phyloP scores from a whole-genome alignment of 64 coral and sea anemone species.

The Montipora cactus region DNA sequence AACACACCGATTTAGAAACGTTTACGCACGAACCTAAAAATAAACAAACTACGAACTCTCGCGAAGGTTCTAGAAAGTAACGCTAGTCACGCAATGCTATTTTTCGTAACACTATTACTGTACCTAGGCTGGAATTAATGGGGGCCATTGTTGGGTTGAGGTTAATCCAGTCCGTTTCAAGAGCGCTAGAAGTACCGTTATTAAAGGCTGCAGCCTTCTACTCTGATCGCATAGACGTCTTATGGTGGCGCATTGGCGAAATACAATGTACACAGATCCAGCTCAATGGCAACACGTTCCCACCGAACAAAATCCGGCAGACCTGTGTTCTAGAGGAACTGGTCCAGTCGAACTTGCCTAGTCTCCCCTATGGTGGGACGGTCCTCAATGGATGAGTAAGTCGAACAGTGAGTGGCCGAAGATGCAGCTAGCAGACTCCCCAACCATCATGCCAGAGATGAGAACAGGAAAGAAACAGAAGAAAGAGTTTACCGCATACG shows the following conservation, averaged over 20 bases:
- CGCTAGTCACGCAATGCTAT: no score
- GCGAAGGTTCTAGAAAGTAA: no score
- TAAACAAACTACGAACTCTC: no score
- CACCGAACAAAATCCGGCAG: conserved; percentile 57
- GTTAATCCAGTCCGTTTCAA: background rate
- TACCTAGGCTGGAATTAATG: conserved; percentile 6
- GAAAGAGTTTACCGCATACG: background rate
- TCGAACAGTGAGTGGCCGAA: conserved; percentile 47
- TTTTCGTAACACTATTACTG: background rate
- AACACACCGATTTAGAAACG: no score
- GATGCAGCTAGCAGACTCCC: background rate
- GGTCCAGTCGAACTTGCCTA: conserved; percentile 2
- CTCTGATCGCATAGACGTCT: conserved; percentile 53
- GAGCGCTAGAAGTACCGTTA: background rate
- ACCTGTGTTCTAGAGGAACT: conserved; percentile 56
- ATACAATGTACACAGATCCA: conserved; percentile 54
- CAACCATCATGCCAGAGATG: conserved; percentile 30
- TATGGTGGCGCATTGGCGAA: conserved; percentile 71
- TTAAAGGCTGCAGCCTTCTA: conserved; percentile 12
- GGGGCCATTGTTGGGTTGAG: background rate
- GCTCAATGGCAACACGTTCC: conserved; percentile 64
- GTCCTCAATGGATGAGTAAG: conserved; percentile 43
- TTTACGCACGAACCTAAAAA: no score
- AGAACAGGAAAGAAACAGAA: conserved; percentile 41
- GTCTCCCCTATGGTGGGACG: conserved; percentile 50